Percentiles rank a stretch among this genome's conserved stretches.
Conservation (phyloP, 2,888 invertebrate genomes). For the Invenusta paracnida region DNA sequence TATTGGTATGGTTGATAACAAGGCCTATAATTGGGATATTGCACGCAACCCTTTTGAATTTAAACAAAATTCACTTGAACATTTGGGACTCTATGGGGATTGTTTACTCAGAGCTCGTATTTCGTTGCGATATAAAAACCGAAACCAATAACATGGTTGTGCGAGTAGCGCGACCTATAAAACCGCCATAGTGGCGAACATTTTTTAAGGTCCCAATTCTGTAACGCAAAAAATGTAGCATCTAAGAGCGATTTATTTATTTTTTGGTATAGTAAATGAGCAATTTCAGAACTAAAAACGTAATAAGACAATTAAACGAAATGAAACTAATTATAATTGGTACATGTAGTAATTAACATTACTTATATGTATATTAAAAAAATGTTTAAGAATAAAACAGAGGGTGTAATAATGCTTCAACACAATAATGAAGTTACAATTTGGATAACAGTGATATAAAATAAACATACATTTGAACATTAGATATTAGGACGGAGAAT, state of each 20-base stretch:
- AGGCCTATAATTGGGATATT: not conserved
- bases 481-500: not conserved
- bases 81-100: not conserved
- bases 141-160: not conserved
- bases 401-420: not conserved
- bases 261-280: not conserved
- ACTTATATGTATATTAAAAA: not conserved
- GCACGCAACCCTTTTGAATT: not conserved
- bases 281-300: not conserved
- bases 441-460: not conserved
- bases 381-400: not conserved
- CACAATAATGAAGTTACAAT: not conserved
- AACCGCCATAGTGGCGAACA: too few species aligned
- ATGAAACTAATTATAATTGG: not conserved
- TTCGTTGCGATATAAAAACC: not conserved
- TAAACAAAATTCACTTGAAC: not conserved
- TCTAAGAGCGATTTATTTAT: not conserved
- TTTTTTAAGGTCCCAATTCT: too few species aligned
- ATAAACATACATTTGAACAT: too few species aligned
- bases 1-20: not conserved
- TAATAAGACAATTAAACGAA: not conserved
- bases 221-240: not conserved
- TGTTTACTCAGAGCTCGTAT: not conserved
- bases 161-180: too few species aligned
- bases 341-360: not conserved